phyloP scores from a whole-genome alignment of 2,113 vertebrate genomes.

The Azemiops feae region DNA sequence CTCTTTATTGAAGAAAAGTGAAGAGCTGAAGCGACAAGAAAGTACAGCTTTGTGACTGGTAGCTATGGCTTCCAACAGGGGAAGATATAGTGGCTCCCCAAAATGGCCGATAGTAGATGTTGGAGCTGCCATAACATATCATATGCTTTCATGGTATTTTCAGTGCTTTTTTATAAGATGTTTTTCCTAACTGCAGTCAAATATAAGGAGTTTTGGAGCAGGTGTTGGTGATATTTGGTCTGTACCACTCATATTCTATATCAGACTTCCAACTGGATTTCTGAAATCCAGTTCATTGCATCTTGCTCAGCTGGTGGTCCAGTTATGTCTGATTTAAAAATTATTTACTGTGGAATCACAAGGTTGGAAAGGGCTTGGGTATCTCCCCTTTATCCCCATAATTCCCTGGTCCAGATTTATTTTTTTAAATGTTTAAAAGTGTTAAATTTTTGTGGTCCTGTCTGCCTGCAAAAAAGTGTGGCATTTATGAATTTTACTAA shows the following conservation, averaged over 20 bases:
- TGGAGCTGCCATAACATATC: not conserved
- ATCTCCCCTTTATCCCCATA: not conserved
- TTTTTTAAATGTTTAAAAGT: not conserved
- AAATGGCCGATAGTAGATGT: not conserved
- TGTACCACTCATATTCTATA: not conserved
- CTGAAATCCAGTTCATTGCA: not conserved
- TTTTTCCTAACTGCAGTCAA: no score
- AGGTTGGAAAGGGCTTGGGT: not conserved
- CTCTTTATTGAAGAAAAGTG: not conserved
- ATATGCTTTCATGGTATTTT: not conserved
- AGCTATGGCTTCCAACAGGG: not conserved
- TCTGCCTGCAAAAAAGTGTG: not conserved
- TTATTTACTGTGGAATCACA: not conserved
- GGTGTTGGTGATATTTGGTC: not conserved
- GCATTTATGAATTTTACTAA: not conserved
- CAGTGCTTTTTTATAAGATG: not conserved
- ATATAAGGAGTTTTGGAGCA: not conserved
- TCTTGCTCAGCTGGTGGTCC: not conserved
- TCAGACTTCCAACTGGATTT: not conserved
- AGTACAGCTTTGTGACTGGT: not conserved
- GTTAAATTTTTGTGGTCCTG: not conserved
- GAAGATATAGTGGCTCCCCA: no score
- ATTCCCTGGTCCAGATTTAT: no score
- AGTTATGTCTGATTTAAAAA: not conserved
- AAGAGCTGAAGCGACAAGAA: no score